Base-by-base conservation (phyloP, 2,888 invertebrate genomes). In the Thymelicus acteon region DNA sequence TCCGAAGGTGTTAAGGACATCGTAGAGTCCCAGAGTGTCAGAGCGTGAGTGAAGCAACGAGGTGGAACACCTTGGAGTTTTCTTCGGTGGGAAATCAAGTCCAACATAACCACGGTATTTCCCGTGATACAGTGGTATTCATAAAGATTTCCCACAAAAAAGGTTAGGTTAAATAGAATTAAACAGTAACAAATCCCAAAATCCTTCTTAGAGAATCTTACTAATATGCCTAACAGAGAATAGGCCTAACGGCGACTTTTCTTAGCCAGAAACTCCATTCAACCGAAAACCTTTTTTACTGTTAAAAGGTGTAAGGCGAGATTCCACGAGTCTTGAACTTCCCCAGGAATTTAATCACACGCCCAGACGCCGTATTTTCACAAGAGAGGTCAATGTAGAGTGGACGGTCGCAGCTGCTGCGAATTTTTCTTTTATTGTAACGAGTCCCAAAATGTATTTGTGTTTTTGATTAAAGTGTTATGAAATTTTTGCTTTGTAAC, bases 401-500 rank as follows among this genome's bases (percentile, higher is more conserved):
- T 37, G 57, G 57, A 6, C 57, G 37, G 31, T 57, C 13, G 7
- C 57, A 57, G 57, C 57, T 57, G 57, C 19, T 37, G 24, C 6
- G 10, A 57, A 12, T 57, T 57, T 57, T 57, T 54, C 37, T 57
- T 57, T 57, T 7, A 37, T 57, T 57, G 57, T 37, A 57, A 37
- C 57, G 13, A 37, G 37, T 37, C 37, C 13, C 57, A 31, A 57
- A 57, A 57, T 57, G 57, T 57, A 57, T 57, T 57, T 57, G 57
- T 31, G 13, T 13, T 57, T 57, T 57, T 37, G 57, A 57, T 57
- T 57, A 57, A 31, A 57, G 57, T 57, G 37, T 37, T 57, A 57
- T 37, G 57, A 57, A 57, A 37, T 57, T 57, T 57, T 57, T 57
- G 54, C 57, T 57, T 37, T 57, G 37, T 31, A 37, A 37, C 57